Base-by-base conservation (phyloP, 2,113 vertebrate genomes). In the Pangasianodon gigas region DNA sequence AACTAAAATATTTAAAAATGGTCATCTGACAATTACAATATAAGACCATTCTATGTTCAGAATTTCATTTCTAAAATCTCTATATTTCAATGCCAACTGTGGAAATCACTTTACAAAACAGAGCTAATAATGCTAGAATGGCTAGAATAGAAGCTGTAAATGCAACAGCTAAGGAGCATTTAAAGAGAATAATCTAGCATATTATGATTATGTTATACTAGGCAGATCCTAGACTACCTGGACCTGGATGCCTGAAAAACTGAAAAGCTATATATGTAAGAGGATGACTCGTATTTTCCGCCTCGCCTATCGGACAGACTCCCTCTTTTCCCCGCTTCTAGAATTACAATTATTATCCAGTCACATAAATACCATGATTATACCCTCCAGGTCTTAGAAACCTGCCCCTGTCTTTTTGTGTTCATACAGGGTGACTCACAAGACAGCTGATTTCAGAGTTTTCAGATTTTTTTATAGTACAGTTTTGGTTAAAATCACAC, bases 351-450 rank as follows among this genome's bases (percentile, higher is more conserved):
- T 29, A 89, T 89, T 89, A 74, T 74, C 51, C 62, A 58, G 87
- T 84, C 80, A 84, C 51, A 46, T 71, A 88, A 89, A 89, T 89
- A 52, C 62, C 24, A 56, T 84, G 65, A 89, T 89, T 89, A 56
- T 41, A 84, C 21, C 80, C 82, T 74, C 14, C 62, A 71, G 48
- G 48, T 71, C 14, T 54, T 21, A 44, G 32, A n/a, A 46, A 24
- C 87, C 87, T 58, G 65, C 80, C 87, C 65, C 79, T 83, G 80
- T 83, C 80, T 32, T 83, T 69, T 69, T 89, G 51, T 89, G 60
- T 84, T 52, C 41, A 71, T 44, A 89, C 87, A 84, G 51, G 16
- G 21, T 16, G 13, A 71, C 37, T 41, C 9, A 26, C 48, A 58
- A 58, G 5, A 71, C 48, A 44, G 41, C 41, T 67, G 44, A 67